Conservation (phyloP, 2,113 vertebrate species). For the Bettongia penicillata region DNA sequence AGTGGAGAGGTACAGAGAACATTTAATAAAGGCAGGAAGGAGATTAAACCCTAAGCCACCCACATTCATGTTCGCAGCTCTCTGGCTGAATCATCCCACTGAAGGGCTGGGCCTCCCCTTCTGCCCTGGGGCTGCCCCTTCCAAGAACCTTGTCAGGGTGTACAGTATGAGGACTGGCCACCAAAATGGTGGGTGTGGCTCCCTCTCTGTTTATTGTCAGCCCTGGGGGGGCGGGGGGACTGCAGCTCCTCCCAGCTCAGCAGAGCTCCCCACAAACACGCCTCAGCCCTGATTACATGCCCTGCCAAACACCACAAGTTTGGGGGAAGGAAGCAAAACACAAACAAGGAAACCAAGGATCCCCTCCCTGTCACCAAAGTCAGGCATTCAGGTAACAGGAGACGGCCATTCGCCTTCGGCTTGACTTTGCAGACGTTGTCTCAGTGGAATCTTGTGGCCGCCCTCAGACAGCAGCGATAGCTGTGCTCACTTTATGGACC, state of each 20-base stretch:
- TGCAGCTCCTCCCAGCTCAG: constrained; percentile 55
- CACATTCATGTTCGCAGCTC: constrained; percentile 72
- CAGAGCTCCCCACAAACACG: constrained; percentile 50
- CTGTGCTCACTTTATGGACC: too few relatives aligned
- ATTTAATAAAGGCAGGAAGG: constrained; percentile 63
- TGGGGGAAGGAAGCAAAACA: too few relatives aligned
- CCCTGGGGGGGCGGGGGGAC: constrained; percentile 54
- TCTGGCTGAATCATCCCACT: constrained; percentile 71
- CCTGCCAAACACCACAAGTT: constrained; percentile 33
- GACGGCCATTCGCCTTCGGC: background rate
- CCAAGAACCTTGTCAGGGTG: constrained; percentile 47
- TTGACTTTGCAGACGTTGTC: background rate
- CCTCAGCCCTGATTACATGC: constrained; percentile 63
- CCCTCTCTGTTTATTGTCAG: constrained; percentile 47
- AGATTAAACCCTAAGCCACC: constrained; percentile 77
- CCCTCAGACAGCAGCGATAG: rapidly evolving
- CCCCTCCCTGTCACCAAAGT: background rate
- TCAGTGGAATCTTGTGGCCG: too few relatives aligned
- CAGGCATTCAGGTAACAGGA: background rate
- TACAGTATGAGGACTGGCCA: constrained; percentile 64
- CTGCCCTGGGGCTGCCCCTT: constrained; percentile 39
- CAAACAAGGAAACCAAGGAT: background rate
- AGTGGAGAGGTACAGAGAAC: constrained; percentile 61
- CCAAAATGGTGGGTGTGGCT: constrained; percentile 69
- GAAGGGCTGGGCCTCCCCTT: constrained; percentile 35